These are phyloP conservation scores for Danio aesculapii DNA, from an alignment of 2,797 vertebrate species.

Conservation along the genomic window DNA sequence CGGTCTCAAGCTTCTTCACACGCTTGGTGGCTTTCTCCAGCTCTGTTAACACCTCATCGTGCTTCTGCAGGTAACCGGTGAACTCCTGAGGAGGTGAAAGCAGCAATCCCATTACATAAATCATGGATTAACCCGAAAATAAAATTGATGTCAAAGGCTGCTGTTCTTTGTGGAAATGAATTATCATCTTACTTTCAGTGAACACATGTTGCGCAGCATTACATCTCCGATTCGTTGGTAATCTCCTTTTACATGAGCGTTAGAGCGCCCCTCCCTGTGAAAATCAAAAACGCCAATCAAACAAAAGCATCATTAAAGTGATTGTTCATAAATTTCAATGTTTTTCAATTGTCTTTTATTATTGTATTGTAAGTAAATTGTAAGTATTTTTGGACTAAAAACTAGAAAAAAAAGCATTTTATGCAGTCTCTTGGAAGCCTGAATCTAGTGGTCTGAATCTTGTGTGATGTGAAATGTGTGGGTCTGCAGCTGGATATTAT, in stretches of 20 bases:
- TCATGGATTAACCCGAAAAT: slow-evolving; percentile 1
- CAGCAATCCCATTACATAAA: not conserved
- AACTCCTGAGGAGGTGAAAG: slow-evolving; percentile 79
- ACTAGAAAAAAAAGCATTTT: too few relatives aligned
- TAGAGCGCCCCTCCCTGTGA: slow-evolving; percentile 89
- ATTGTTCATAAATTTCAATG: too few relatives aligned
- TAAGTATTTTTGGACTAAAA: too few relatives aligned
- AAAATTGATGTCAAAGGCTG: not conserved
- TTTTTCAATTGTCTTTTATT: too few relatives aligned
- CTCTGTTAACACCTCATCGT: slow-evolving; percentile 88
- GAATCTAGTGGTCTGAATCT: too few relatives aligned
- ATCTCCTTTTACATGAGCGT: slow-evolving; percentile 82
- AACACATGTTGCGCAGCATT: slow-evolving; percentile 90
- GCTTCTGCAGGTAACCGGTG: slow-evolving; percentile 88
- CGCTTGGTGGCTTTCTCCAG: slow-evolving; percentile 89
- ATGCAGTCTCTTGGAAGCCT: too few relatives aligned
- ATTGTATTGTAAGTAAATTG: too few relatives aligned
- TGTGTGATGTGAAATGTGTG: too few relatives aligned
- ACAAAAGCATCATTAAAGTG: too few relatives aligned
- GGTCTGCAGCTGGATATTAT: too few relatives aligned
- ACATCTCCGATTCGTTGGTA: slow-evolving; percentile 92
- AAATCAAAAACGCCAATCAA: not conserved
- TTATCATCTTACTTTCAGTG: slow-evolving; percentile 83
- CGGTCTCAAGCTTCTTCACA: slow-evolving; percentile 87
- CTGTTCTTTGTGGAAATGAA: slow-evolving; percentile 2